Evolutionary conservation across 2,113 vertebrate genomes (phyloP).

Genomic region (Cromileptes altivelis): DNA sequence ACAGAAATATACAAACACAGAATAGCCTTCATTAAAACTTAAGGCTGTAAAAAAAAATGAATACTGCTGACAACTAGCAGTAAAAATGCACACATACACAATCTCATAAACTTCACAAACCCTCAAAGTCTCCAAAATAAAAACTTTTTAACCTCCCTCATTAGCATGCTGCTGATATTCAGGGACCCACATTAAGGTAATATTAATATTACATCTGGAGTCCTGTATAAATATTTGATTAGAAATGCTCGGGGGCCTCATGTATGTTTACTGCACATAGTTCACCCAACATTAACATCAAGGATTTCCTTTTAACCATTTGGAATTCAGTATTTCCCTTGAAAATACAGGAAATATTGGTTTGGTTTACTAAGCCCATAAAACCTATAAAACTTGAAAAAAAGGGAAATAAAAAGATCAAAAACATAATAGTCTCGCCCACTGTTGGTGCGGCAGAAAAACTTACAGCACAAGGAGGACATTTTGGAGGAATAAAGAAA

Average conservation of each 20-base stretch:
- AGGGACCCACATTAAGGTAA: conserved; percentile 77
- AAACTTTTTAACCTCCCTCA: conserved; percentile 58
- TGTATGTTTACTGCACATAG: conserved; percentile 79
- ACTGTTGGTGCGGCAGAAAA: conserved; percentile 30
- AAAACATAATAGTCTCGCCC: conserved; percentile 43
- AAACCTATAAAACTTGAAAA: conserved; percentile 48
- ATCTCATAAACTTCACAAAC: conserved; percentile 51
- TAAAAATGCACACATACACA: conserved; percentile 40
- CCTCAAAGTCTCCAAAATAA: conserved; percentile 45
- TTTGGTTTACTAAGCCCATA: conserved; percentile 61
- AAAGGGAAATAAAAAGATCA: conserved; percentile 11
- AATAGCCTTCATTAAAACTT: conserved; percentile 49
- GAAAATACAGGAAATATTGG: conserved; percentile 68
- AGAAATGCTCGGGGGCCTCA: conserved; percentile 71
- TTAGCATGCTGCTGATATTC: conserved; percentile 77
- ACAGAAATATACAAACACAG: conserved; percentile 6
- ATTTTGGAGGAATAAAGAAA: conserved; percentile 34
- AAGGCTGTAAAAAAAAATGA: conserved; percentile 2
- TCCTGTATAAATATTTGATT: conserved; percentile 83
- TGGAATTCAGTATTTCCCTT: conserved; percentile 70
- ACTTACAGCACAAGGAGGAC: not conserved
- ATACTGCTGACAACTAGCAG: conserved; percentile 20
- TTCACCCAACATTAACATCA: conserved; percentile 79
- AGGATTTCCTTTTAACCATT: conserved; percentile 73
- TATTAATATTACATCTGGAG: conserved; percentile 83